Conservation (phyloP, 1,140 invertebrate genomes). For the Globodera ellingtonae region DNA sequence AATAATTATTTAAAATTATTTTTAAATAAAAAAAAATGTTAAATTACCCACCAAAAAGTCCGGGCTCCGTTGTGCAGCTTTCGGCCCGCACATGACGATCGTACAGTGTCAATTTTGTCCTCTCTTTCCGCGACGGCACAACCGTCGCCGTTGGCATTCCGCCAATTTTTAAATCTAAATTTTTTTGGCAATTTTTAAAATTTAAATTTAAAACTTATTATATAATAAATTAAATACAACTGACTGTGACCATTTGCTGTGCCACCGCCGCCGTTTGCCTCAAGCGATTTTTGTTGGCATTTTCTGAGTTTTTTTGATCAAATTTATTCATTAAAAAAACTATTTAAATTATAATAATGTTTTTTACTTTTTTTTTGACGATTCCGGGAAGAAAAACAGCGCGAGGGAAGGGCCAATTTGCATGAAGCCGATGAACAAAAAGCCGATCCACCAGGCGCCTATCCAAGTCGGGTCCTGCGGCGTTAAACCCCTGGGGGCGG, state of each 20-base stretch:
- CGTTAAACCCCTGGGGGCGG: constrained; percentile 28
- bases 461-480: constrained; percentile 43
- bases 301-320: neutral
- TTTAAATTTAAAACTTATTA: constrained; percentile 4
- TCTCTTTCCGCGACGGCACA: constrained; percentile 26
- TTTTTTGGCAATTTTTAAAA: neutral
- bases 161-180: neutral
- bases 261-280: neutral
- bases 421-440: constrained; percentile 52
- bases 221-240: neutral
- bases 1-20: neutral
- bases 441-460: constrained; percentile 65
- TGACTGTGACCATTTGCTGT: neutral
- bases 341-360: neutral
- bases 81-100: constrained; percentile 53
- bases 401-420: constrained; percentile 32
- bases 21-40: neutral
- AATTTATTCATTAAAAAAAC: neutral
- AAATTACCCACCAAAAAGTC: constrained; percentile 23
- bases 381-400: constrained; percentile 43
- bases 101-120: constrained; percentile 47
- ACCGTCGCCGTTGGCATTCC: constrained; percentile 7
- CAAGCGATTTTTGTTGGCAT: neutral
- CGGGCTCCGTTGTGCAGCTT: neutral
- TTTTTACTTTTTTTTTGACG: constrained; percentile 24